A percentile compares a stretch with the other conserved stretches of the same genome.
Evolutionary conservation across 2,797 vertebrate genomes (phyloP).

Genomic region (Pitangus sulphuratus): DNA sequence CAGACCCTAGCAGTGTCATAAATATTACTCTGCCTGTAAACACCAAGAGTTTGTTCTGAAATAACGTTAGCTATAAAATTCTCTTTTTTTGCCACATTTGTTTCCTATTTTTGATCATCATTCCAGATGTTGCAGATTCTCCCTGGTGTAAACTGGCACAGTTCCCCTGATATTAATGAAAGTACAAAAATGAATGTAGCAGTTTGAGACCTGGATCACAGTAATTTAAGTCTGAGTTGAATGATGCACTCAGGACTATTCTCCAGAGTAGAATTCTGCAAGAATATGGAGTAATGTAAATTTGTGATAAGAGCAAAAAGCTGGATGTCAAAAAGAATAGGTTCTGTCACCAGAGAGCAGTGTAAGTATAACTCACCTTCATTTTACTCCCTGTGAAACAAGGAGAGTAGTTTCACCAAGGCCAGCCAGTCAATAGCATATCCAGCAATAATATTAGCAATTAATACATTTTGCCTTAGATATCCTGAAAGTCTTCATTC

Average conservation of each 20-base stretch:
- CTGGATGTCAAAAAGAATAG: not conserved
- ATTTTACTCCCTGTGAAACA: not conserved
- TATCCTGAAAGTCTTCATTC: not conserved
- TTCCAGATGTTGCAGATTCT: not conserved
- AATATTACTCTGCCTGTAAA: not conserved
- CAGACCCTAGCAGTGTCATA: not conserved
- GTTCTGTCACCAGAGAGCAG: not conserved
- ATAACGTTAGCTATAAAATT: not conserved
- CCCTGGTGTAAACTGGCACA: not conserved
- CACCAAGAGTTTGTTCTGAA: not conserved
- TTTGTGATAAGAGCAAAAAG: not conserved
- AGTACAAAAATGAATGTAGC: not conserved
- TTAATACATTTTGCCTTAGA: not conserved
- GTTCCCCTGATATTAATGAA: not conserved
- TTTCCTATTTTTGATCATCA: not conserved
- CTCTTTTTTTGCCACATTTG: not conserved
- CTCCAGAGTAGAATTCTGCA: not conserved
- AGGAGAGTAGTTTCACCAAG: not conserved
- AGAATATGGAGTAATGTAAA: not conserved
- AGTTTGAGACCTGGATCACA: not conserved
- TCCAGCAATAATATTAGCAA: constrained; percentile 16
- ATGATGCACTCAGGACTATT: not conserved
- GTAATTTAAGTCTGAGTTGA: not conserved
- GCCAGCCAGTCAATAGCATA: not conserved
- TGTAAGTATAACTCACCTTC: not conserved